Evolutionary conservation across 2,113 vertebrate species (phyloP).

Genomic region (Poeciliopsis retropinna): DNA sequence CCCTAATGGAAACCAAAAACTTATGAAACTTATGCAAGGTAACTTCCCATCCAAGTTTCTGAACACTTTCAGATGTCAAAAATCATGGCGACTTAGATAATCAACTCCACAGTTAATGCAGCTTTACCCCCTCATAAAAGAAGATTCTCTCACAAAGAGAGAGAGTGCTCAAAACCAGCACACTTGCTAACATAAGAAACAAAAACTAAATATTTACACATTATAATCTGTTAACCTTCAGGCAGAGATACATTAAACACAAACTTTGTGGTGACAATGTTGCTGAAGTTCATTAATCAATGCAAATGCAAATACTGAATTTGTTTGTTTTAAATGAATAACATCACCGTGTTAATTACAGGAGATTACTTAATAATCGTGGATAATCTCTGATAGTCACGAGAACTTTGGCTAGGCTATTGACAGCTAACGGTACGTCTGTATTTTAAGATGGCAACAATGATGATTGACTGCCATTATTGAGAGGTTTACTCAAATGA

Average conservation of each 20-base stretch:
- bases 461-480: background rate
- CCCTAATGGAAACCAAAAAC: background rate
- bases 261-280: background rate
- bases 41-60: background rate
- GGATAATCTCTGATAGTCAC: no score
- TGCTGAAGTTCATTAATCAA: background rate
- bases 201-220: no score
- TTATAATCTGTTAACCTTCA: no score
- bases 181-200: background rate
- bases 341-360: no score
- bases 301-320: no score
- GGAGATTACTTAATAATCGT: no score
- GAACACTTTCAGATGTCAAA: background rate
- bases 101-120: background rate
- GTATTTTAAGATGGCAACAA: background rate
- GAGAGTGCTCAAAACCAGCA: background rate
- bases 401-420: no score
- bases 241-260: background rate
- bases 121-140: background rate
- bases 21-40: background rate
- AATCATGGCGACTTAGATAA: background rate
- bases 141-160: background rate
- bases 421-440: no score
- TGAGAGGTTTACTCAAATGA: background rate
- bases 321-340: no score